Evolutionary conservation across 1,140 invertebrate species (phyloP).

Genomic region (Atopsyche davidsoni): DNA sequence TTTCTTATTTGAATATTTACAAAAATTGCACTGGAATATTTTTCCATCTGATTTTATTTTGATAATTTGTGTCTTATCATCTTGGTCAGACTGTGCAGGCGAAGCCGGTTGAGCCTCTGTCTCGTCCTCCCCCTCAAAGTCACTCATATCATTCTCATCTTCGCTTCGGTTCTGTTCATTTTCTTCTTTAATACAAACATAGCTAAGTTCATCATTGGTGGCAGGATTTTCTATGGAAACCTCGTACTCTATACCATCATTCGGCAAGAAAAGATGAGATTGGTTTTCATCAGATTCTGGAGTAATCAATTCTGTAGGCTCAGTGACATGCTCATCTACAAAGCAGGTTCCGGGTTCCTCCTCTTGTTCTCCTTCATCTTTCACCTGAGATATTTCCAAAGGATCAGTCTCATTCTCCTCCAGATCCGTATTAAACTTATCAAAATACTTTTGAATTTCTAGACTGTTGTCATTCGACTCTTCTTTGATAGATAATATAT

Average conservation of each 20-base stretch:
- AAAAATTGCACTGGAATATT: constrained; percentile 80
- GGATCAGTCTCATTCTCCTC: constrained; percentile 42
- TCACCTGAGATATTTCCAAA: constrained; percentile 14
- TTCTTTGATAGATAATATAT: background rate
- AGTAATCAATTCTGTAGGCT: background rate
- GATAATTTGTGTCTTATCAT: constrained; percentile 62
- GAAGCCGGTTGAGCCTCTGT: constrained; percentile 39
- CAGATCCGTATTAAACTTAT: constrained; percentile 81
- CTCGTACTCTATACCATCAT: background rate
- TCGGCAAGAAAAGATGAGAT: background rate
- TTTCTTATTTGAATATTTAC: constrained; percentile 84
- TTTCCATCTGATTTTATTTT: constrained; percentile 57
- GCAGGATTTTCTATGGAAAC: background rate
- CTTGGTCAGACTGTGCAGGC: constrained; percentile 59
- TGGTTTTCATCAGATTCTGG: background rate
- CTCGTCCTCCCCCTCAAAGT: constrained; percentile 54
- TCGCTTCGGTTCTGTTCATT: too few species aligned
- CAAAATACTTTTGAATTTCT: constrained; percentile 65
- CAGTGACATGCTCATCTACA: constrained; percentile 58
- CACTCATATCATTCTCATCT: constrained; percentile 53
- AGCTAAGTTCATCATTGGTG: constrained; percentile 69
- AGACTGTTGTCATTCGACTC: constrained; percentile 3
- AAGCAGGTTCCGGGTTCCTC: constrained; percentile 61
- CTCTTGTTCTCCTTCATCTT: constrained; percentile 38
- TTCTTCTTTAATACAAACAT: constrained; percentile 84